These are phyloP conservation scores for Chionis minor DNA, from an alignment of 2,113 vertebrate species.

Conservation along the genomic window DNA sequence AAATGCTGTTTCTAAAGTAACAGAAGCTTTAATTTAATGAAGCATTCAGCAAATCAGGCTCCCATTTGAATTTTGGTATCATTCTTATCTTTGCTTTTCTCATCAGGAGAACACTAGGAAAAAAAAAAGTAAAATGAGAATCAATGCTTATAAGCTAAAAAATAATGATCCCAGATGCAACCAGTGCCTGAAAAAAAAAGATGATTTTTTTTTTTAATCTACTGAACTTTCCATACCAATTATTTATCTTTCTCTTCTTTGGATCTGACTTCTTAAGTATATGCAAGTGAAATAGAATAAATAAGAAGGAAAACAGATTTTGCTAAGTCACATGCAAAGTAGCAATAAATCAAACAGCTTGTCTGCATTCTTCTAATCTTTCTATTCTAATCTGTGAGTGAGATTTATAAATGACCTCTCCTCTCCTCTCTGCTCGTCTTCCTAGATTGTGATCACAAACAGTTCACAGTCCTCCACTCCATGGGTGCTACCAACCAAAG, in stretches of 20 bases:
- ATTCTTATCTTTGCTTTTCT: conserved; percentile 30
- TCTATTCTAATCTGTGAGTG: conserved; percentile 57
- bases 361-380: conserved; percentile 65
- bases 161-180: conserved; percentile 32
- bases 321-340: conserved; percentile 57
- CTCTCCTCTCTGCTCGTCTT: conserved; percentile 44
- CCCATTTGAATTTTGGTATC: conserved; percentile 16
- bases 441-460: conserved; percentile 41
- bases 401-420: conserved; percentile 63
- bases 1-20: conserved; percentile 36
- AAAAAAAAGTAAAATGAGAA: not conserved
- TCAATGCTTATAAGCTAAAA: conserved; percentile 14
- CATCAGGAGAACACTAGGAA: not conserved
- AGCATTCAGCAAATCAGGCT: not conserved
- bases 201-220: not conserved
- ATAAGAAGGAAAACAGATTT: conserved; percentile 52
- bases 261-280: conserved; percentile 49
- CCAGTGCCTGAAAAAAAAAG: not conserved
- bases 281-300: conserved; percentile 53
- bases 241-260: conserved; percentile 49
- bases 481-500: conserved; percentile 34
- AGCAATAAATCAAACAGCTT: conserved; percentile 63
- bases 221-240: conserved; percentile 46
- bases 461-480: conserved; percentile 50
- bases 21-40: conserved; percentile 27